Conservation (phyloP, 2,888 invertebrate genomes). For the Coelogynopora nodosa region DNA sequence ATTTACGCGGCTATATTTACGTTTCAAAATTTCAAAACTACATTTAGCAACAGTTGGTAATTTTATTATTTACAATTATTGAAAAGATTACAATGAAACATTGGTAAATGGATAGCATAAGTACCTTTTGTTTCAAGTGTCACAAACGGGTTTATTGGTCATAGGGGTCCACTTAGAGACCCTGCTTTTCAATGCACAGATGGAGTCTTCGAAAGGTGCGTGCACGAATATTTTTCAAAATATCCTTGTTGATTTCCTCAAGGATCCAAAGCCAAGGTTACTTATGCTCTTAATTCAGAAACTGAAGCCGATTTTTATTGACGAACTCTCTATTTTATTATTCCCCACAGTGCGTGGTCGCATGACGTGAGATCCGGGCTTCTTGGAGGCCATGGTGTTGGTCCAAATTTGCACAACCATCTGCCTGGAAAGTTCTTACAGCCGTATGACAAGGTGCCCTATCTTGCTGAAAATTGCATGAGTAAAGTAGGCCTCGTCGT, state of each 20-base stretch:
- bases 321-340: constrained; percentile 19
- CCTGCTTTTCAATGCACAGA: constrained; percentile 23
- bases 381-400: neutral
- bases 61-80: constrained; percentile 28
- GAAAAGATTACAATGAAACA: constrained; percentile 24
- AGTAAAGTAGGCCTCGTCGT: constrained; percentile 25
- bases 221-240: constrained; percentile 16
- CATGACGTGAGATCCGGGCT: constrained; percentile 4
- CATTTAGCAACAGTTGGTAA: neutral
- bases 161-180: constrained; percentile 18
- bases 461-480: constrained; percentile 17
- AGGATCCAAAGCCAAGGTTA: constrained; percentile 1
- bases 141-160: constrained; percentile 19
- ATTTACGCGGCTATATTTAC: no score
- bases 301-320: constrained; percentile 16
- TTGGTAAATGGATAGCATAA: constrained; percentile 18
- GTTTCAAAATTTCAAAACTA: constrained; percentile 1
- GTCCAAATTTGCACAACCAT: constrained; percentile 12
- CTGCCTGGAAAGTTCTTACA: constrained; percentile 24
- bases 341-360: constrained; percentile 26
- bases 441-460: constrained; percentile 19
- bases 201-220: constrained; percentile 27
- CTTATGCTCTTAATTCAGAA: constrained; percentile 11
- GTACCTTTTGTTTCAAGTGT: constrained; percentile 20
- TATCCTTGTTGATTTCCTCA: constrained; percentile 14